Percentiles rank a stretch among this genome's conserved stretches.
Evolutionary conservation across 2,797 vertebrate genomes (phyloP).

Genomic region (Passerculus sandwichensis): DNA sequence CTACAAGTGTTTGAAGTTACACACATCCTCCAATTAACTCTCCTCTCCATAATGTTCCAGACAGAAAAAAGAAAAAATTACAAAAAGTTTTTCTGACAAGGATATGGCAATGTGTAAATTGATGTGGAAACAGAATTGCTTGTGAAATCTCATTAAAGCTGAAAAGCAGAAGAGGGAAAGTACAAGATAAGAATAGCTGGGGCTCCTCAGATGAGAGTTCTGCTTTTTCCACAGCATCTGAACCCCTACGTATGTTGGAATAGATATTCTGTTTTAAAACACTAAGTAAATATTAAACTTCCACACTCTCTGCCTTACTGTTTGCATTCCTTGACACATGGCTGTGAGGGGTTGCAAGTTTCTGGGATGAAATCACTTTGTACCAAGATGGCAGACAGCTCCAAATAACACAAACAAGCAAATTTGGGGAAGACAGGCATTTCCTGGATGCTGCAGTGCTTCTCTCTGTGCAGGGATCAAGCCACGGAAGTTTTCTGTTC

Average conservation of each 20-base stretch:
- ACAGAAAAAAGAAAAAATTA: background rate
- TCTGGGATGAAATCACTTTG: slow-evolving; percentile 9
- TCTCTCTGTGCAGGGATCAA: background rate
- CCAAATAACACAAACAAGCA: background rate
- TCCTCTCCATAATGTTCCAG: background rate
- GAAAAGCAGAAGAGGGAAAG: background rate
- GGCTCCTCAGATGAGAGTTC: background rate
- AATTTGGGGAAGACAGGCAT: background rate
- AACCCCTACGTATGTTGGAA: background rate
- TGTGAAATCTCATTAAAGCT: background rate
- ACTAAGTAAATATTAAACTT: slow-evolving; percentile 41
- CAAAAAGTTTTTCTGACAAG: background rate
- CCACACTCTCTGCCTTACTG: background rate
- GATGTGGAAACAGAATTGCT: background rate
- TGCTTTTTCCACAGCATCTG: background rate
- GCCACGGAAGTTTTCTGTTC: background rate
- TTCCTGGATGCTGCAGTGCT: background rate
- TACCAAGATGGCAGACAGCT: background rate
- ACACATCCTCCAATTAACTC: background rate
- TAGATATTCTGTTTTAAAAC: slow-evolving; percentile 45
- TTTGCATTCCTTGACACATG: slow-evolving; percentile 37
- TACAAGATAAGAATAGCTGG: background rate
- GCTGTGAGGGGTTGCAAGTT: background rate
- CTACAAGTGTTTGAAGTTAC: background rate
- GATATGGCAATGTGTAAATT: background rate